phyloP scores from a whole-genome alignment of 2,888 invertebrate species.

The Orchestes rusci region DNA sequence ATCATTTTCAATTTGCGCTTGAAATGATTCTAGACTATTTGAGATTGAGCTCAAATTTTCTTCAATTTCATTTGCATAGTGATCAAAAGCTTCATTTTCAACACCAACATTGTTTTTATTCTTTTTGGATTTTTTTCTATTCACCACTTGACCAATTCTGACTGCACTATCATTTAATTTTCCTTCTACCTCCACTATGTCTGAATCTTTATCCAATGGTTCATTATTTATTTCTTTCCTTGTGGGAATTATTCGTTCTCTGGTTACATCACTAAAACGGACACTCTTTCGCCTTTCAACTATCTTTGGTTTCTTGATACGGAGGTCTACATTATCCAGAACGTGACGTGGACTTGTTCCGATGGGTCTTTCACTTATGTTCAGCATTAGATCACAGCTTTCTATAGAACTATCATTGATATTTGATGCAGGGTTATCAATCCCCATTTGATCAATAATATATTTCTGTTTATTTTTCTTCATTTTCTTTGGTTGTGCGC shows the following conservation, averaged over 20 bases:
- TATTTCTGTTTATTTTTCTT: slow-evolving; percentile 17
- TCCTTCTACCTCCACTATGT: slow-evolving; percentile 17
- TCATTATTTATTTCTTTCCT: slow-evolving; percentile 30
- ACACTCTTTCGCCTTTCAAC: slow-evolving; percentile 30
- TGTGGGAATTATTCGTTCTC: slow-evolving; percentile 36
- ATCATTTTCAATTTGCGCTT: slow-evolving; percentile 42
- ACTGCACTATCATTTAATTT: slow-evolving; percentile 19
- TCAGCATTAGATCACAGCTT: slow-evolving; percentile 32
- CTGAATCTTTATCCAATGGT: slow-evolving; percentile 21
- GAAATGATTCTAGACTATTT: slow-evolving; percentile 36
- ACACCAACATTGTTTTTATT: slow-evolving; percentile 26
- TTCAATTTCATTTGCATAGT: slow-evolving; percentile 27
- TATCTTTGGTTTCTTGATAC: too few relatives aligned
- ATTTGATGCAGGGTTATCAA: slow-evolving; percentile 29
- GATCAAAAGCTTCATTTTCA: slow-evolving; percentile 33
- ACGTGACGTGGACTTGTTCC: too few relatives aligned
- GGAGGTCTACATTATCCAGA: too few relatives aligned
- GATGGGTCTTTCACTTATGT: slow-evolving; percentile 32
- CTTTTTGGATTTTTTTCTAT: slow-evolving; percentile 18
- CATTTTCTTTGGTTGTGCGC: slow-evolving; percentile 25
- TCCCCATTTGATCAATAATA: too few relatives aligned
- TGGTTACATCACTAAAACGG: slow-evolving; percentile 34
- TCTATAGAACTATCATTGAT: slow-evolving; percentile 21
- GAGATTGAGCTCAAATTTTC: slow-evolving; percentile 34
- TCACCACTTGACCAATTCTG: slow-evolving; percentile 6